Percentiles rank a stretch among this genome's conserved stretches.
Conservation (phyloP, 2,113 vertebrate species). For the Oplegnathus fasciatus region DNA sequence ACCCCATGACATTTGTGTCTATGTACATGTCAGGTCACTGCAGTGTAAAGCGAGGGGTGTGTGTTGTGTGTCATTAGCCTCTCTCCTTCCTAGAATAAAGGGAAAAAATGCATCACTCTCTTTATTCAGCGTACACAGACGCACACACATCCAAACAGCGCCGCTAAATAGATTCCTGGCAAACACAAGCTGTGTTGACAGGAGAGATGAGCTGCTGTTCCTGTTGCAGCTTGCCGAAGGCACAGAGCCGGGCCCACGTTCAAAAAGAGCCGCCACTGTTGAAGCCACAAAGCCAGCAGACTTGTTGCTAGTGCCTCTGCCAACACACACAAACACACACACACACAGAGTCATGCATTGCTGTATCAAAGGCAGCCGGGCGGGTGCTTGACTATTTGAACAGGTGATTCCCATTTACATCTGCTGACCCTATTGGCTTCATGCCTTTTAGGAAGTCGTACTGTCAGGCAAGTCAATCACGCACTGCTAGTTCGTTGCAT, state of each 20-base stretch:
- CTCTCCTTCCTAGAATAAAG: constrained; percentile 69
- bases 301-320: constrained; percentile 80
- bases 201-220: constrained; percentile 82
- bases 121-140: constrained; percentile 69
- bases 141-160: constrained; percentile 68
- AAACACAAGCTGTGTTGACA: constrained; percentile 84
- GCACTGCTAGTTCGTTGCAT: constrained; percentile 15
- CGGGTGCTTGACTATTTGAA: constrained; percentile 83
- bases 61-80: constrained; percentile 67
- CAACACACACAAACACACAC: constrained; percentile 65
- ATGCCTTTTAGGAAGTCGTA: constrained; percentile 65
- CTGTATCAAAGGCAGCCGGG: constrained; percentile 79
- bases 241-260: constrained; percentile 64
- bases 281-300: constrained; percentile 78
- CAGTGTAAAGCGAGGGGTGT: constrained; percentile 67
- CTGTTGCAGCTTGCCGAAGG: constrained; percentile 82
- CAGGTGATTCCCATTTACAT: constrained; percentile 87
- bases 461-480: constrained; percentile 62
- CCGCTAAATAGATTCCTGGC: constrained; percentile 80
- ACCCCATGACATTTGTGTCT: constrained; percentile 58
- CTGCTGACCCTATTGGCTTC: constrained; percentile 75
- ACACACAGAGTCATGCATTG: constrained; percentile 40
- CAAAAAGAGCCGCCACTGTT: constrained; percentile 76
- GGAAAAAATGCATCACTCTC: constrained; percentile 63
- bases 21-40: constrained; percentile 65